phyloP scores from a whole-genome alignment of 2,888 invertebrate genomes.

The Tenthredo scrophulariae region DNA sequence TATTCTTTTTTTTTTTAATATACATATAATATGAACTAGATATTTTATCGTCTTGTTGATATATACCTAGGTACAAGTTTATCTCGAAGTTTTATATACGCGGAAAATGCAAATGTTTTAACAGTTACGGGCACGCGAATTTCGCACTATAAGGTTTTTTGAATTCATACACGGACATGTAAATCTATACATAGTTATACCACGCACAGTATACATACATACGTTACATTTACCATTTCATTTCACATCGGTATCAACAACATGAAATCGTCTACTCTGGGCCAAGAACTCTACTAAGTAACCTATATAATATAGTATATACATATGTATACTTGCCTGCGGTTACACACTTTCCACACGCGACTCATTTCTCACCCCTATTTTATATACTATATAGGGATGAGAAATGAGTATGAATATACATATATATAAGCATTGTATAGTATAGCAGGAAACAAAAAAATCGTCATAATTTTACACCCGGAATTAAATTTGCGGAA shows the following conservation, averaged over 20 bases:
- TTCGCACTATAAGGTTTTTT: not conserved
- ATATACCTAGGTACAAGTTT: not conserved
- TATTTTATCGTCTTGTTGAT: not conserved
- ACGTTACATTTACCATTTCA: not conserved
- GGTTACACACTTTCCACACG: not conserved
- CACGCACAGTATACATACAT: not conserved
- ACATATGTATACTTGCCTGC: not conserved
- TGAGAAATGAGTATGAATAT: too few species aligned
- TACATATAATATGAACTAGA: not conserved
- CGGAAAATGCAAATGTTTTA: not conserved
- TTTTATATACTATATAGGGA: too few species aligned
- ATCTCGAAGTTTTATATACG: not conserved
- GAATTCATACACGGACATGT: not conserved
- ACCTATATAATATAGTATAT: not conserved
- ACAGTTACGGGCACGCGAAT: not conserved
- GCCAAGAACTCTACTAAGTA: not conserved
- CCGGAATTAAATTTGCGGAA: too few species aligned
- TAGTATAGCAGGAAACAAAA: too few species aligned
- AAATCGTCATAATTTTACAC: too few species aligned
- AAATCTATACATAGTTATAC: not conserved
- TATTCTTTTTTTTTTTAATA: not conserved
- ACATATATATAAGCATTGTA: not conserved
- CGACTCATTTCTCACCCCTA: not conserved
- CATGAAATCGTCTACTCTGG: not conserved
- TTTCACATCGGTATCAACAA: not conserved